Evolutionary conservation across 64 coral and sea anemone species (phyloP).

Genomic region (Trachythela sp.): DNA sequence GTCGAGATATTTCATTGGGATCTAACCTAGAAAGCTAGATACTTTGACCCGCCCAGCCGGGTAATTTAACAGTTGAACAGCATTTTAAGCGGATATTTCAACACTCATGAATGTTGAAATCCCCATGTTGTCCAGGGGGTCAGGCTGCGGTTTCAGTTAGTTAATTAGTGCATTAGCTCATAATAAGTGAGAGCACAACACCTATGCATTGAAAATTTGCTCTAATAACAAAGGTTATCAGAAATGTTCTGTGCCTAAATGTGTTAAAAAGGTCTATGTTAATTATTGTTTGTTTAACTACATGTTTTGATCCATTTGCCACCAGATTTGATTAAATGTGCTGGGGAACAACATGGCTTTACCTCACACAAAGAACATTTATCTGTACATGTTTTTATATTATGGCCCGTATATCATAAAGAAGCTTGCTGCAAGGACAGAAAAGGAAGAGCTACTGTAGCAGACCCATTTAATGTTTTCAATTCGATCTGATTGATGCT

Average conservation of each 20-base stretch:
- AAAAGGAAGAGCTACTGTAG: background rate
- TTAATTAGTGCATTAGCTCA: no score
- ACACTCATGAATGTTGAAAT: no score
- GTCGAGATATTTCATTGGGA: no score
- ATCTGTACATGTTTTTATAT: background rate
- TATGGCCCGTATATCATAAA: background rate
- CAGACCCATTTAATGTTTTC: no score
- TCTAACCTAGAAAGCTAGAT: no score
- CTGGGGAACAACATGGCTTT: background rate
- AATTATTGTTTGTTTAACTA: background rate
- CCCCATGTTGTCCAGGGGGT: no score
- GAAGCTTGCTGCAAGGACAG: background rate
- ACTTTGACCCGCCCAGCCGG: no score
- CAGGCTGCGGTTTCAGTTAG: no score
- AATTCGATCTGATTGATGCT: no score
- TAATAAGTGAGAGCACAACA: background rate
- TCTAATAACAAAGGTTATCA: background rate
- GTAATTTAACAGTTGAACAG: no score
- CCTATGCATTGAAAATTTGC: background rate
- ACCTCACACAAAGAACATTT: background rate
- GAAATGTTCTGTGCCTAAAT: background rate
- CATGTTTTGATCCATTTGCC: constrained; percentile 2
- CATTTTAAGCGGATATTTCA: no score
- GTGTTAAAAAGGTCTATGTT: background rate
- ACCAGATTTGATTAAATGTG: background rate